Evolutionary conservation across 1,140 invertebrate species (phyloP).

Genomic region (Gyrodactylus bullatarudis): DNA sequence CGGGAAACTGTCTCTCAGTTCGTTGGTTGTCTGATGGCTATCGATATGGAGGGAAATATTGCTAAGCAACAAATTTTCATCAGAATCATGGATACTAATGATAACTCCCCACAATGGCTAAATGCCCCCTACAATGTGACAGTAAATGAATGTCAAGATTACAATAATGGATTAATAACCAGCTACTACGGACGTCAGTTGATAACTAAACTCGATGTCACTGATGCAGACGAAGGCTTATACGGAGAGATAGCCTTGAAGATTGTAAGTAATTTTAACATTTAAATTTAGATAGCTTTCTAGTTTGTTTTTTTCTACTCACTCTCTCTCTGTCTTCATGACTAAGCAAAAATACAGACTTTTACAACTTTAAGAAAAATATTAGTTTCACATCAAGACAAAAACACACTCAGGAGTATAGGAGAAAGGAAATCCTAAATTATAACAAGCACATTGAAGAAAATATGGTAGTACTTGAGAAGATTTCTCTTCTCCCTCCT

Average conservation of each 20-base stretch:
- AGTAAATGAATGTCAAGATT: conserved; percentile 1
- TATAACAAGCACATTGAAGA: no score
- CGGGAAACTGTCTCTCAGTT: neutral
- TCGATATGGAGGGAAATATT: neutral
- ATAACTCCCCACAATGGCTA: conserved; percentile 3
- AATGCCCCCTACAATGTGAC: neutral
- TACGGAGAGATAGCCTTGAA: neutral
- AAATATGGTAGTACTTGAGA: no score
- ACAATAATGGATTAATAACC: no score
- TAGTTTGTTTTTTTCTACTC: no score
- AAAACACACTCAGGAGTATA: no score
- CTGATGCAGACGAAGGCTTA: neutral
- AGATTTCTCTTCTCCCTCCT: no score
- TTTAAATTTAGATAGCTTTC: no score
- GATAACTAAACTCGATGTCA: neutral
- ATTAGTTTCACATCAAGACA: no score
- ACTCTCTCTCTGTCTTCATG: no score
- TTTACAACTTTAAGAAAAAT: no score
- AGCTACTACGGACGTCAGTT: neutral
- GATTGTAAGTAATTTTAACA: neutral
- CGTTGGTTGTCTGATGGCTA: neutral
- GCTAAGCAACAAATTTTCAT: neutral
- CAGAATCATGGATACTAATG: neutral
- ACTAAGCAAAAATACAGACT: no score
- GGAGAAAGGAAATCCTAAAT: no score